Conservation (phyloP, 1,140 invertebrate species). For the Hylaeus volcanicus region DNA sequence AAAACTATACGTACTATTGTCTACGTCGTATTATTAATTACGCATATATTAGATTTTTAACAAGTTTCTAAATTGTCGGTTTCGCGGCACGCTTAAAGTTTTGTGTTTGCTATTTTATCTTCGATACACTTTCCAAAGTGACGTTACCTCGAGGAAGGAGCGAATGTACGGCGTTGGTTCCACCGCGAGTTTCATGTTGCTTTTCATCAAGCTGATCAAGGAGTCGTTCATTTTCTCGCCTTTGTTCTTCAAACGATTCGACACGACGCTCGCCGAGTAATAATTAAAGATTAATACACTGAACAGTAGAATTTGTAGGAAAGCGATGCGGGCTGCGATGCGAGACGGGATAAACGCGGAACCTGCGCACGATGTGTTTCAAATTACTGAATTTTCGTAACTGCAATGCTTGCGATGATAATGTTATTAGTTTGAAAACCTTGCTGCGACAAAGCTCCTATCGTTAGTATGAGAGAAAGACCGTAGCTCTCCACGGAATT, state of each 20-base stretch:
- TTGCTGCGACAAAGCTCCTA: slow-evolving; percentile 68
- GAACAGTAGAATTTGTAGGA: slow-evolving; percentile 54
- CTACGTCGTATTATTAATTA: no score
- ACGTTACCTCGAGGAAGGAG: slow-evolving; percentile 51
- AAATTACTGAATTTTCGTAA: neutral
- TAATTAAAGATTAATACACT: slow-evolving; percentile 58
- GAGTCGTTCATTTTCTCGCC: slow-evolving; percentile 62
- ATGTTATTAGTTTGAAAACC: slow-evolving; percentile 32
- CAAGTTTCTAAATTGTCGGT: no score
- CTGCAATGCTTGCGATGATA: no score
- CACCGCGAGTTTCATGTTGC: slow-evolving; percentile 44
- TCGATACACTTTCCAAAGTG: neutral
- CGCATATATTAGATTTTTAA: no score
- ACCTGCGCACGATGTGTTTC: slow-evolving; percentile 16
- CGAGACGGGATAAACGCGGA: slow-evolving; percentile 44
- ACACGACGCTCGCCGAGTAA: slow-evolving; percentile 63
- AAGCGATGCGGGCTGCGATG: slow-evolving; percentile 52
- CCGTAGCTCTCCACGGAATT: slow-evolving; percentile 12
- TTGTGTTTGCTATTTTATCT: no score
- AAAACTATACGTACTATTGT: no score
- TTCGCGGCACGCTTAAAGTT: no score
- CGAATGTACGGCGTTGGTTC: slow-evolving; percentile 50
- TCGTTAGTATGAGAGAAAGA: slow-evolving; percentile 47
- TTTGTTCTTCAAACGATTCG: slow-evolving; percentile 52
- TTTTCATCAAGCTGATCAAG: slow-evolving; percentile 45